Evolutionary conservation across 1,140 invertebrate genomes (phyloP).

Genomic region (Drosophila bipectinata): DNA sequence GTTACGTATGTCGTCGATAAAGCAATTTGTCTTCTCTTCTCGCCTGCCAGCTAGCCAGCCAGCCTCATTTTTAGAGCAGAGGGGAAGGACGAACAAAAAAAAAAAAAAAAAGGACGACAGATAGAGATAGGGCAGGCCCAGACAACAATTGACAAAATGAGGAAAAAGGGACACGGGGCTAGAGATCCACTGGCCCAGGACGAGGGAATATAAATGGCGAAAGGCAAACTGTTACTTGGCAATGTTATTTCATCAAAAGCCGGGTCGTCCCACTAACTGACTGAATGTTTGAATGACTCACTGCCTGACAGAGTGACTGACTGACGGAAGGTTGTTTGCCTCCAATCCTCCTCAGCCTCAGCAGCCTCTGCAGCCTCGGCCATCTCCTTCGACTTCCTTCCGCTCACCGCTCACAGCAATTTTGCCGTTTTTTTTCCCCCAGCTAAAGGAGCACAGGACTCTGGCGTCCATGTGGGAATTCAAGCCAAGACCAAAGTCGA

Average conservation of each 20-base stretch:
- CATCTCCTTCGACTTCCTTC: conserved; percentile 56
- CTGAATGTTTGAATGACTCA: conserved; percentile 2
- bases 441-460: background rate
- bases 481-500: conserved; percentile 60
- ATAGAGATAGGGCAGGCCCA: conserved; percentile 48
- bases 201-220: conserved; percentile 44
- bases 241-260: conserved; percentile 81
- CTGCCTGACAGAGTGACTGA: conserved; percentile 5
- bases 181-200: conserved; percentile 21
- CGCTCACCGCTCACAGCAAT: conserved; percentile 61
- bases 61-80: conserved; percentile 61
- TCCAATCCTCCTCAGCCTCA: conserved; percentile 1
- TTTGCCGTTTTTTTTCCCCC: conserved; percentile 44
- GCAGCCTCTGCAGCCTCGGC: background rate
- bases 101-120: conserved; percentile 8
- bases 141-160: conserved; percentile 75
- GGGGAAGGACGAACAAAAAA: background rate
- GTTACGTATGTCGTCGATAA: conserved; percentile 82
- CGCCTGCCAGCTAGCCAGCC: conserved; percentile 19
- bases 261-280: conserved; percentile 23
- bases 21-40: conserved; percentile 80
- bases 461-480: conserved; percentile 58
- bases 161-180: conserved; percentile 34
- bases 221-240: conserved; percentile 76
- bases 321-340: conserved; percentile 20